These are phyloP conservation scores for Hippopotamus amphibius DNA, from an alignment of 2,113 vertebrate species.

Conservation along the genomic window DNA sequence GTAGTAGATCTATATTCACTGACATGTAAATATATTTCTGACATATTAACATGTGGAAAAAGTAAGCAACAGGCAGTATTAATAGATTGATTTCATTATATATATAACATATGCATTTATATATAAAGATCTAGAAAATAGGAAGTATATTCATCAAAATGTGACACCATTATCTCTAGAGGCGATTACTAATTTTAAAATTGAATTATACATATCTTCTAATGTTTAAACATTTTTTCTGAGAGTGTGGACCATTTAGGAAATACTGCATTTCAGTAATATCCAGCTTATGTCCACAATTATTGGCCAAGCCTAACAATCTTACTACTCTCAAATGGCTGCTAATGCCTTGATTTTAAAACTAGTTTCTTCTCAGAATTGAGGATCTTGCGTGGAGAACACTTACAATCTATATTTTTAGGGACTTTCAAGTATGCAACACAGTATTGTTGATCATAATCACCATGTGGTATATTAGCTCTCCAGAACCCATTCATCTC, in stretches of 20 bases:
- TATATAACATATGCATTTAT: background rate
- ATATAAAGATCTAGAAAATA: background rate
- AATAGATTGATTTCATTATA: background rate
- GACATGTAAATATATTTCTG: background rate
- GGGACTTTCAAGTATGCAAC: background rate
- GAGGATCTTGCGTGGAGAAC: background rate
- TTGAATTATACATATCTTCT: background rate
- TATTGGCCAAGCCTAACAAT: background rate
- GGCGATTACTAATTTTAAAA: background rate
- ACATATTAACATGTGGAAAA: background rate
- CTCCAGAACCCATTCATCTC: background rate
- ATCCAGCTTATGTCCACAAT: background rate
- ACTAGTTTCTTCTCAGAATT: background rate
- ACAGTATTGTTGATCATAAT: background rate
- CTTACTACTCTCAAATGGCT: background rate
- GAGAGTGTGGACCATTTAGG: background rate
- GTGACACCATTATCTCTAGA: background rate
- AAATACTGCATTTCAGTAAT: background rate
- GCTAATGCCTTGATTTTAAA: constrained; percentile 12
- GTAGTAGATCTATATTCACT: background rate
- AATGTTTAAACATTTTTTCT: constrained; percentile 30
- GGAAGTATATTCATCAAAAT: background rate
- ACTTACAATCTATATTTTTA: background rate
- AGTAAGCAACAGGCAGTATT: background rate
- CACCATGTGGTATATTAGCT: background rate